Conservation (phyloP, 37 sponge, comb jelly and placozoan species). For the Ephydatia muelleri region DNA sequence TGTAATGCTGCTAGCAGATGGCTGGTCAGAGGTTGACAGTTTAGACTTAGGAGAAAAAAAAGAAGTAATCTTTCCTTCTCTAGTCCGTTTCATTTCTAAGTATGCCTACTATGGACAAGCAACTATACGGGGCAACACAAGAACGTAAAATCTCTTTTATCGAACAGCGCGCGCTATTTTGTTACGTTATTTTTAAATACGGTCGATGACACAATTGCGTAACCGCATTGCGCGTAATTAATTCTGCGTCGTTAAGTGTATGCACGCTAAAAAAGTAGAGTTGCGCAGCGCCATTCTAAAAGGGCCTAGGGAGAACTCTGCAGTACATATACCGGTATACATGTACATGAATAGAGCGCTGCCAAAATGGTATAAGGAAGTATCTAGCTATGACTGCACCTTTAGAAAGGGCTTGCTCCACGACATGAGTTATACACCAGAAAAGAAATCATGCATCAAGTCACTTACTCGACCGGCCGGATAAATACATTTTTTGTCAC, state of each 20-base stretch:
- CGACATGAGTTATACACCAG: no score
- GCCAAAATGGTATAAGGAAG: no score
- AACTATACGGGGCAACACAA: neutral
- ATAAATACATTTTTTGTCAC: no score
- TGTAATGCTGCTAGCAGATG: neutral
- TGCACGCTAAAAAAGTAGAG: neutral
- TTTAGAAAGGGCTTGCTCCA: no score
- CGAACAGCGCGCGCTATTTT: neutral
- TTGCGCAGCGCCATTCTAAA: neutral
- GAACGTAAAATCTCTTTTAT: neutral
- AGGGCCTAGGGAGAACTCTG: conserved; percentile 1
- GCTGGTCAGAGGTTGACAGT: neutral
- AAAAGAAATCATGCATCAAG: no score
- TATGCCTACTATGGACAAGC: neutral
- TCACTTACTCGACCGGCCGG: no score
- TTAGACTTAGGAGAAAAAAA: neutral
- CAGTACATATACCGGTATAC: no score
- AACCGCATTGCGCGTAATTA: neutral
- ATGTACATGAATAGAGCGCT: no score
- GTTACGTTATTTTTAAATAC: neutral
- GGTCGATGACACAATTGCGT: neutral
- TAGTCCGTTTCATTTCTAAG: neutral
- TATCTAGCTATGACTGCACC: no score
- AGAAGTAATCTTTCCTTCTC: neutral
- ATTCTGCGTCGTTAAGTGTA: neutral